These are phyloP conservation scores for Drosophila anomalata DNA, from an alignment of 2,888 invertebrate species.

Conservation along the genomic window DNA sequence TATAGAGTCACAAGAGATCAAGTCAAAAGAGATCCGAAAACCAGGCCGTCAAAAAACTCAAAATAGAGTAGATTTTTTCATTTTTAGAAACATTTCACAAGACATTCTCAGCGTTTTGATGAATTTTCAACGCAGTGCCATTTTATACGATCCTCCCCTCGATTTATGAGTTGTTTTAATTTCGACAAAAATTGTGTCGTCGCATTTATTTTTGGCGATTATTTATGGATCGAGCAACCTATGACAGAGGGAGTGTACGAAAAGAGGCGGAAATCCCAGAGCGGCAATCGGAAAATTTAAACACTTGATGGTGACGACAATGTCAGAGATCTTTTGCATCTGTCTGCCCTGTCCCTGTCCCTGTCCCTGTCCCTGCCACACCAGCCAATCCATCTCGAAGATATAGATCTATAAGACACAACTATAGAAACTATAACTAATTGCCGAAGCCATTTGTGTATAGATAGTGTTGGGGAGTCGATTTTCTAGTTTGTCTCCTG, in stretches of 20 bases:
- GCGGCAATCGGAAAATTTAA: constrained; percentile 74
- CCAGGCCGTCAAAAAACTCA: background rate
- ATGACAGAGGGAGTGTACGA: constrained; percentile 8
- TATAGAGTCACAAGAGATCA: constrained; percentile 16
- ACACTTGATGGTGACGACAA: constrained; percentile 52
- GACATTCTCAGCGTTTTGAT: constrained; percentile 49
- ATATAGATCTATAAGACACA: constrained; percentile 7
- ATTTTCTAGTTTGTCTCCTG: constrained; percentile 53
- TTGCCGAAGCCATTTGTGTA: constrained; percentile 66
- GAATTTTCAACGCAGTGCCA: constrained; percentile 57
- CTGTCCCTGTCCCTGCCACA: background rate
- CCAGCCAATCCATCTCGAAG: constrained; percentile 29
- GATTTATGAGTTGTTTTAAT: constrained; percentile 76
- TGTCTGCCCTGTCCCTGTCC: constrained; percentile 1
- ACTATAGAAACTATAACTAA: constrained; percentile 58
- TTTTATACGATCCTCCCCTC: constrained; percentile 44
- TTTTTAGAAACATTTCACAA: constrained; percentile 5
- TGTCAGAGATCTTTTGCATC: constrained; percentile 30
- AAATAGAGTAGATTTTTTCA: background rate
- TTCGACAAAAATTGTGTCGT: constrained; percentile 68
- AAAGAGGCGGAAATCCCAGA: constrained; percentile 38
- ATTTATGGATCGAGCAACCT: constrained; percentile 61
- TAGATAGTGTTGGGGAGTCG: constrained; percentile 7
- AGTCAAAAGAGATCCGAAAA: background rate
- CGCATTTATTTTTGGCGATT: constrained; percentile 71